phyloP scores from a whole-genome alignment of 1,140 invertebrate genomes.

The Lepidurus arcticus region DNA sequence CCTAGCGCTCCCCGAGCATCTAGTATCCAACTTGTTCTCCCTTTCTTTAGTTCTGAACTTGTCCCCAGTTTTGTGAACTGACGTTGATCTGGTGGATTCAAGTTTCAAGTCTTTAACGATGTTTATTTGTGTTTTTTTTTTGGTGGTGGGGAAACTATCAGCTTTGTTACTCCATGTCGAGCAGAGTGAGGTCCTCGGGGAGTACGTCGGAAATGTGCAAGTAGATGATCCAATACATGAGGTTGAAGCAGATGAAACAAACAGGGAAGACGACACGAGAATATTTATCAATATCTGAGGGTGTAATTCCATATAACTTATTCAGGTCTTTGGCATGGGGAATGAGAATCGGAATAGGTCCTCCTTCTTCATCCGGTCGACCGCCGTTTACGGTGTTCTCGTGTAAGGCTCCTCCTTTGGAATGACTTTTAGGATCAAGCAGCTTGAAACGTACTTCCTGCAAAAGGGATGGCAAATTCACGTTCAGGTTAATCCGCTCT shows the following conservation, averaged over 20 bases:
- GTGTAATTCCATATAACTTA: slow-evolving; percentile 46
- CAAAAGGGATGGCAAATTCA: not conserved
- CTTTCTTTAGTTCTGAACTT: not conserved
- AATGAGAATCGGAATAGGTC: slow-evolving; percentile 22
- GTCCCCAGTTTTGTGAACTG: not conserved
- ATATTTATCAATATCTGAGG: slow-evolving; percentile 52
- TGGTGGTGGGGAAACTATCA: not conserved
- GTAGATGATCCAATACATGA: slow-evolving; percentile 55
- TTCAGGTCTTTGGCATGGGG: slow-evolving; percentile 40
- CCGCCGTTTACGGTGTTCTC: slow-evolving; percentile 40
- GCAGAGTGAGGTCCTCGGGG: slow-evolving; percentile 42
- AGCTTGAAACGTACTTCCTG: slow-evolving; percentile 40
- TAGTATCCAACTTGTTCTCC: not conserved
- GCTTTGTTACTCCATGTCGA: slow-evolving; percentile 32
- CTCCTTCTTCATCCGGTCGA: slow-evolving; percentile 19
- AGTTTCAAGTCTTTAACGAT: not conserved
- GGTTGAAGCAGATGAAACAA: slow-evolving; percentile 52
- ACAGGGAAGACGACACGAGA: slow-evolving; percentile 51
- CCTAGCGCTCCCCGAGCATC: not conserved
- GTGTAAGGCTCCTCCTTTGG: slow-evolving; percentile 42
- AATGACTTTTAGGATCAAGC: slow-evolving; percentile 42
- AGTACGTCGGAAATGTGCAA: slow-evolving; percentile 49
- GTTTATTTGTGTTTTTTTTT: not conserved
- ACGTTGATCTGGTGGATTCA: not conserved
- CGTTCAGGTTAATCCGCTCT: not conserved